Conservation (phyloP, 2,113 vertebrate species). For the Lates calcarifer region DNA sequence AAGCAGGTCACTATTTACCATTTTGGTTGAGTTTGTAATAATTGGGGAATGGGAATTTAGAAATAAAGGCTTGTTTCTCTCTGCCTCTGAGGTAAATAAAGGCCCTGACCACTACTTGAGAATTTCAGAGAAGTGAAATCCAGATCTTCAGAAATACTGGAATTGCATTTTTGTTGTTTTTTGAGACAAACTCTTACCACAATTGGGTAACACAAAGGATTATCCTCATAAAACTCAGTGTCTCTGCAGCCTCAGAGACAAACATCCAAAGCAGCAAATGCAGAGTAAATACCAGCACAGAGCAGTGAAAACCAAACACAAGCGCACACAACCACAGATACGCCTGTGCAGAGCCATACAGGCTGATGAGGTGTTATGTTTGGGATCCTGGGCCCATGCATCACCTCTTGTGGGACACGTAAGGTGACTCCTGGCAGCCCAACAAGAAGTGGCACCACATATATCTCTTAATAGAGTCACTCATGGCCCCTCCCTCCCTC, state of each 20-base stretch:
- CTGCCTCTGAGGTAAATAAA: too few relatives aligned
- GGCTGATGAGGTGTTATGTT: slow-evolving; percentile 75
- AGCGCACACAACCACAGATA: neutral
- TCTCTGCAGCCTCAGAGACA: neutral
- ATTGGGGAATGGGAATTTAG: too few relatives aligned
- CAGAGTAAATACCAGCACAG: neutral
- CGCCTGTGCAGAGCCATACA: neutral
- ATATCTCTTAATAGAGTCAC: slow-evolving; percentile 93
- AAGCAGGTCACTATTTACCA: too few relatives aligned
- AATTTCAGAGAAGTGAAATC: too few relatives aligned
- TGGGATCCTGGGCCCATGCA: slow-evolving; percentile 87
- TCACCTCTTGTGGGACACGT: slow-evolving; percentile 86
- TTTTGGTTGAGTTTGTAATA: too few relatives aligned
- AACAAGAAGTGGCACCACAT: slow-evolving; percentile 87
- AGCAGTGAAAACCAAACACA: neutral
- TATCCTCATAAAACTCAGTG: neutral
- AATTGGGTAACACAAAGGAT: too few relatives aligned
- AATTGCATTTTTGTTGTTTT: too few relatives aligned
- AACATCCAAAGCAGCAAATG: neutral
- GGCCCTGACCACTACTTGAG: too few relatives aligned
- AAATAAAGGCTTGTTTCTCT: too few relatives aligned
- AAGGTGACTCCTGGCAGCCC: slow-evolving; percentile 92
- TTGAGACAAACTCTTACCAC: too few relatives aligned
- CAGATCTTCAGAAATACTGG: too few relatives aligned
- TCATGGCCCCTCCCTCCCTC: slow-evolving; percentile 76